Evolutionary conservation across 2,888 invertebrate genomes (phyloP), one percentile per base, ranked within the genome.

Genomic region (Phortica magna): DNA sequence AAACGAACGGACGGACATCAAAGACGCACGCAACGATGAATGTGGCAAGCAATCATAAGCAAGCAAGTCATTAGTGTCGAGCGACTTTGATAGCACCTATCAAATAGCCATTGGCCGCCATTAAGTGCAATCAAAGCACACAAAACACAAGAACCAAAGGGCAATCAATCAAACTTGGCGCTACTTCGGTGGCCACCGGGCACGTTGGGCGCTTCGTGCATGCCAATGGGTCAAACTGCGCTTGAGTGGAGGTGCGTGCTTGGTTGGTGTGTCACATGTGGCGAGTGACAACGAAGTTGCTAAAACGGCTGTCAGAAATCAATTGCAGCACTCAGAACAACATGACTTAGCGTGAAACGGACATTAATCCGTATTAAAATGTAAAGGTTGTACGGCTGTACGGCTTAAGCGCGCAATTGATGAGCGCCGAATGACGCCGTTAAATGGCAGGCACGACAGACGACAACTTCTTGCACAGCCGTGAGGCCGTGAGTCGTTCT

Each of bases 311-410:
- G 14, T 14, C 48, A 48, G 48, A 48, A 48, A 48, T 48, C 48
- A 48, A 48, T 48, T 48, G 9, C 3, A 48, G 5, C 14, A 14
- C 48, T 48, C 48, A 48, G 48, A 48, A 3, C 9, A 9, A 48
- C 48, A 48, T 48, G 48, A 48, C 10, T 48, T 2, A 2, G 48
- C 9, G 7, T 48, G 14, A 48, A 48, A 6, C 22, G 31, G 70
- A 39, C 70, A 39, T 31, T 42, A 71, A 71, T 71, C 70, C 70
- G 67, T 67, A 67, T 67, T 67, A 67, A 67, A 67, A 67, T 67
- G 42, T 19, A 64, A 64, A 64, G 64, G 64, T 39, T 64, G 39
- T 31, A 31, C n/a, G n/a, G n/a, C n/a, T 59, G 17, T 59, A 14
- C 19, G n/a, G 12, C 17, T 65, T 65, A 65, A 65, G 65, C 65